A percentile compares a stretch with the other conserved stretches of the same genome.
Evolutionary conservation across 2,113 vertebrate species (phyloP).

Genomic region (Pimephales promelas): DNA sequence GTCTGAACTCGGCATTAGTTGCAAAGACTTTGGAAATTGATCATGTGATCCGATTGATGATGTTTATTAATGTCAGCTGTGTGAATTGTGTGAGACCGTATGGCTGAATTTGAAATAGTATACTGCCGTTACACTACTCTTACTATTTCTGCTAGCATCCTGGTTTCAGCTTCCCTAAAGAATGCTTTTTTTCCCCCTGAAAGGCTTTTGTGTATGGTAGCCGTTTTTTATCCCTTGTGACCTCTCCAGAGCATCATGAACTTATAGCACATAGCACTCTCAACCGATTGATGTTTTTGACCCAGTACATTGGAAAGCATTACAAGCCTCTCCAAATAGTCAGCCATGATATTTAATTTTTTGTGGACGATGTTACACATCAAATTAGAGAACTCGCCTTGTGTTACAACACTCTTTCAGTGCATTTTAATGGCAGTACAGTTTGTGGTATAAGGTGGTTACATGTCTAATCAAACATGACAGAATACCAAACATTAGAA

Average conservation of each 20-base stretch:
- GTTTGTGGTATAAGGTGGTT: constrained; percentile 13
- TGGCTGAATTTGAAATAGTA: background rate
- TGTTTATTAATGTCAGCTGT: background rate
- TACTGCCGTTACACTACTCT: background rate
- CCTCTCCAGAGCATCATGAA: background rate
- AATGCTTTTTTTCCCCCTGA: no score
- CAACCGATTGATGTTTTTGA: background rate
- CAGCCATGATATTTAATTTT: no score
- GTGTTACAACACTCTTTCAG: background rate
- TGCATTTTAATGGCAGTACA: background rate
- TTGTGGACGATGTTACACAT: background rate
- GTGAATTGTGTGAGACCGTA: background rate
- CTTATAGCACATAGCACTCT: background rate
- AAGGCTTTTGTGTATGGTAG: background rate
- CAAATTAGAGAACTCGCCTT: background rate
- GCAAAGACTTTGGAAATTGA: background rate
- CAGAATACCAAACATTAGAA: constrained; percentile 11
- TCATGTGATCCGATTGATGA: background rate
- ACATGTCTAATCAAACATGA: constrained; percentile 25
- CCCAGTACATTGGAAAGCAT: no score
- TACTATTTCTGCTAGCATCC: background rate
- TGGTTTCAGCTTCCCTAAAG: background rate
- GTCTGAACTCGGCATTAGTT: no score
- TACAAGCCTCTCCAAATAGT: no score
- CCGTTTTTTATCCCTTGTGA: background rate